Percentiles rank a stretch among this genome's conserved stretches.
Evolutionary conservation across 2,888 invertebrate genomes (phyloP).

Genomic region (Watsonalla binaria): DNA sequence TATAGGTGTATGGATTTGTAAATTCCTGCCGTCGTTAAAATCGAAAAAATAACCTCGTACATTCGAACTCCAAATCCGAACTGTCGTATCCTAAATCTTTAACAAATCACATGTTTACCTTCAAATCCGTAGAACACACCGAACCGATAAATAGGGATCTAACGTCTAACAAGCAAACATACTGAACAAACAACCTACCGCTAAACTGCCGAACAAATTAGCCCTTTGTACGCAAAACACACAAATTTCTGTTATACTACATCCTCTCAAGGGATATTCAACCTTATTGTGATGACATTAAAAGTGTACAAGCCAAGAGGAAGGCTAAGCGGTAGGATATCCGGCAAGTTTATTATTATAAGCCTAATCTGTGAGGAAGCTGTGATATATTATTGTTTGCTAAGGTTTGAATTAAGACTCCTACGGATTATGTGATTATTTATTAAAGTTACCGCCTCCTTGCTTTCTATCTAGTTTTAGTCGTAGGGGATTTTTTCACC

Average conservation of each 20-base stretch:
- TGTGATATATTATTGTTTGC: slow-evolving; percentile 26
- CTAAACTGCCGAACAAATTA: slow-evolving; percentile 40
- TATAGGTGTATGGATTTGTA: no score
- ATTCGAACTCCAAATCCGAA: background rate
- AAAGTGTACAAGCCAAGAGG: background rate
- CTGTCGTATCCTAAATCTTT: background rate
- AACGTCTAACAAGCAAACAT: slow-evolving; percentile 6
- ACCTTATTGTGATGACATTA: background rate
- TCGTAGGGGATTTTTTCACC: no score
- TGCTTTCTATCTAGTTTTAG: no score
- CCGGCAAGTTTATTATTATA: slow-evolving; percentile 33
- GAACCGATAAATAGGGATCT: background rate
- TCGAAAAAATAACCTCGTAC: no score
- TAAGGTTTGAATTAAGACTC: slow-evolving; percentile 17
- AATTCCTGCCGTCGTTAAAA: no score
- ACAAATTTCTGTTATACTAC: slow-evolving; percentile 5
- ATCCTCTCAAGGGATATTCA: background rate
- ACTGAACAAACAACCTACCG: slow-evolving; percentile 43
- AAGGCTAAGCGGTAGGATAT: slow-evolving; percentile 19
- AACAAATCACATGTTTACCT: background rate
- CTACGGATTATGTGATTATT: background rate
- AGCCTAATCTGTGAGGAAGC: slow-evolving; percentile 39
- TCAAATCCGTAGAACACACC: background rate
- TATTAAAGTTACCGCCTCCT: background rate
- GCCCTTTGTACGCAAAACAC: slow-evolving; percentile 41